A percentile compares a stretch with the other conserved stretches of the same genome.
Conservation (phyloP, 2,888 invertebrate genomes). For the Mechanitis mazaeus region DNA sequence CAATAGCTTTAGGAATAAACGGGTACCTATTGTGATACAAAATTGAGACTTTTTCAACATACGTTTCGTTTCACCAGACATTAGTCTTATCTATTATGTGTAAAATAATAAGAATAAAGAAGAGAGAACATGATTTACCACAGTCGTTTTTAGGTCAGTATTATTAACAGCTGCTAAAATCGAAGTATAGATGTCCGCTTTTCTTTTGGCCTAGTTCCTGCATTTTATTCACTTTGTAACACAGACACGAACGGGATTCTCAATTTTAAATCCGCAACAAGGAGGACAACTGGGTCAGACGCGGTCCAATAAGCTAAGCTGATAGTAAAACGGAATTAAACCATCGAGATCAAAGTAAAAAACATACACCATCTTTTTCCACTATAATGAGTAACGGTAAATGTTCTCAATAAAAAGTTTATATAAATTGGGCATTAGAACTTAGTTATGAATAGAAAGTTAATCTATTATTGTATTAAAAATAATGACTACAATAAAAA, state of each 20-base stretch:
- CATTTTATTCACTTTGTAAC: conserved; percentile 32
- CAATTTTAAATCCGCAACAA: conserved; percentile 33
- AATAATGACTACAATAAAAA: conserved; percentile 42
- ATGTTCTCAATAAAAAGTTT: too few relatives aligned
- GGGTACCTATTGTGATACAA: too few relatives aligned
- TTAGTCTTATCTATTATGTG: too few relatives aligned
- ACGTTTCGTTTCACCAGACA: not conserved
- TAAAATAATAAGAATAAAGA: not conserved
- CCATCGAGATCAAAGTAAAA: conserved; percentile 22
- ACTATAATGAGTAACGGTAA: too few relatives aligned
- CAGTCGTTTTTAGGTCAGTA: conserved; percentile 31
- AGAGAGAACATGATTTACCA: not conserved
- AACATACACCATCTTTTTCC: not conserved
- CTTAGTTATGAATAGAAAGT: not conserved
- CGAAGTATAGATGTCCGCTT: conserved; percentile 32
- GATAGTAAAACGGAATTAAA: conserved; percentile 30
- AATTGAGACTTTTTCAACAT: not conserved
- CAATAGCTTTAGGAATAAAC: not conserved
- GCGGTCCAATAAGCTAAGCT: conserved; percentile 33
- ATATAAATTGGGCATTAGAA: not conserved
- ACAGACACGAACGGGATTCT: conserved; percentile 30
- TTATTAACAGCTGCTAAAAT: conserved; percentile 37
- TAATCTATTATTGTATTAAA: conserved; percentile 9
- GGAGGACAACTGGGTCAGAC: conserved; percentile 34
- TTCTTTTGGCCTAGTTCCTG: conserved; percentile 39